phyloP scores from a whole-genome alignment of 2,888 invertebrate species.

The Caenorhabditis drosophilae region DNA sequence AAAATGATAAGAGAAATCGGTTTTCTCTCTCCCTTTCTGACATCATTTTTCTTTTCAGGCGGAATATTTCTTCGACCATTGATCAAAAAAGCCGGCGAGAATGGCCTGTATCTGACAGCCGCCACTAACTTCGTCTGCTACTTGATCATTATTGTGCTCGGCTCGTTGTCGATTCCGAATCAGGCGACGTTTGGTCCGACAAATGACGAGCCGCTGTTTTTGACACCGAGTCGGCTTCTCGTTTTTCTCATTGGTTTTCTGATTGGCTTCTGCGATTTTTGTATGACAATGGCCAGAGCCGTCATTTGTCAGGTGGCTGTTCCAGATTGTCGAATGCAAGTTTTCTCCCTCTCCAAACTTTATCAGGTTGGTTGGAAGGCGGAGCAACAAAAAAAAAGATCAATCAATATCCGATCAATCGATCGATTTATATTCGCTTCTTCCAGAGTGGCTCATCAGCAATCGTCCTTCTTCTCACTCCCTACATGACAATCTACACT shows the following conservation, averaged over 20 bases:
- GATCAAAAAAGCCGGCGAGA: constrained; percentile 38
- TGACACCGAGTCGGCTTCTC: constrained; percentile 31
- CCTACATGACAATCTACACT: constrained; percentile 40
- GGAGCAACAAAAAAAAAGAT: too few relatives aligned
- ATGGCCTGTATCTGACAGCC: constrained; percentile 36
- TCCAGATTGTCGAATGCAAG: constrained; percentile 44
- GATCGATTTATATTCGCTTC: too few relatives aligned
- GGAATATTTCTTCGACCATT: constrained; percentile 43
- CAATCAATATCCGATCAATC: too few relatives aligned
- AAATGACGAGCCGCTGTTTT: constrained; percentile 20
- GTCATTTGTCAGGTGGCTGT: constrained; percentile 51
- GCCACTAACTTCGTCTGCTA: constrained; percentile 35
- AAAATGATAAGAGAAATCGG: not conserved
- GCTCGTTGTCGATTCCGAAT: constrained; percentile 40
- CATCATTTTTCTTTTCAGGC: constrained; percentile 31
- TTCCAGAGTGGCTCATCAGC: constrained; percentile 45
- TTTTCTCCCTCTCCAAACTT: constrained; percentile 48
- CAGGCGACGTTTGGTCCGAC: constrained; percentile 41
- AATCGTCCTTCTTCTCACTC: constrained; percentile 39
- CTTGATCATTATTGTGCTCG: constrained; percentile 27
- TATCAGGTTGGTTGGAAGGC: constrained; percentile 38
- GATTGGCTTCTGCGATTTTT: constrained; percentile 47
- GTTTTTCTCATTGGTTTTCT: constrained; percentile 42
- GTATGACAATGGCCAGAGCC: constrained; percentile 47
- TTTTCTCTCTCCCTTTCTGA: too few relatives aligned